Evolutionary conservation across 2,888 invertebrate species (phyloP).

Genomic region (Trisateles emortualis): DNA sequence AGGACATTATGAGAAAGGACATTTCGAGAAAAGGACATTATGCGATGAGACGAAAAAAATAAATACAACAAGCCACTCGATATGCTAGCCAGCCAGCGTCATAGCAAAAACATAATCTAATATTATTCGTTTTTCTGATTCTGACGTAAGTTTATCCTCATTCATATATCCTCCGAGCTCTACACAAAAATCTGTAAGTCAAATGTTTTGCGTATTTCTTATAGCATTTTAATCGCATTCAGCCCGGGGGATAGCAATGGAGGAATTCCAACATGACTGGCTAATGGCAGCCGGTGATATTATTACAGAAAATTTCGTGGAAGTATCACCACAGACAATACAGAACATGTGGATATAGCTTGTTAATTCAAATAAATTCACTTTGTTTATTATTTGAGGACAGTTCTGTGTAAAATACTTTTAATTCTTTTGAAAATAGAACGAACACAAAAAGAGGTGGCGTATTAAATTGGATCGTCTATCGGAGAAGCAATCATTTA

Average conservation of each 20-base stretch:
- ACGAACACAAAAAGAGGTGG: not conserved
- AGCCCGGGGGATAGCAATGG: conserved; percentile 23
- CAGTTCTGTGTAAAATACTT: not conserved
- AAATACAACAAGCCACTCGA: too few species aligned
- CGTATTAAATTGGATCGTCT: not conserved
- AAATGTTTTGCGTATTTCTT: conserved; percentile 3
- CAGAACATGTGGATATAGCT: conserved; percentile 5
- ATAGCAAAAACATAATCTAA: not conserved
- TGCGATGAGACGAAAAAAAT: too few species aligned
- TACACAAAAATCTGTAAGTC: conserved; percentile 2
- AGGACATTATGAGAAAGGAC: too few species aligned
- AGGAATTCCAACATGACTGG: conserved; percentile 32
- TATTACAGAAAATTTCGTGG: conserved; percentile 24
- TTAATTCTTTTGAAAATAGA: conserved; percentile 6
- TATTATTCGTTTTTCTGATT: not conserved
- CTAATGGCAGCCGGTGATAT: conserved; percentile 20
- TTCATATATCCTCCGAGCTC: not conserved
- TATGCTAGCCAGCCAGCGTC: too few species aligned
- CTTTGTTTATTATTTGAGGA: not conserved
- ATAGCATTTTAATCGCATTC: conserved; percentile 22
- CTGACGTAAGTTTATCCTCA: not conserved
- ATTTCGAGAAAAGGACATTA: too few species aligned
- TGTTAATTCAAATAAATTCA: not conserved
- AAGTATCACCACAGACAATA: conserved; percentile 3
- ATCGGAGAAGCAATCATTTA: conserved; percentile 1